These are phyloP conservation scores for Masnerella sp. DNA, from an alignment of 2,888 invertebrate genomes.

Conservation along the genomic window DNA sequence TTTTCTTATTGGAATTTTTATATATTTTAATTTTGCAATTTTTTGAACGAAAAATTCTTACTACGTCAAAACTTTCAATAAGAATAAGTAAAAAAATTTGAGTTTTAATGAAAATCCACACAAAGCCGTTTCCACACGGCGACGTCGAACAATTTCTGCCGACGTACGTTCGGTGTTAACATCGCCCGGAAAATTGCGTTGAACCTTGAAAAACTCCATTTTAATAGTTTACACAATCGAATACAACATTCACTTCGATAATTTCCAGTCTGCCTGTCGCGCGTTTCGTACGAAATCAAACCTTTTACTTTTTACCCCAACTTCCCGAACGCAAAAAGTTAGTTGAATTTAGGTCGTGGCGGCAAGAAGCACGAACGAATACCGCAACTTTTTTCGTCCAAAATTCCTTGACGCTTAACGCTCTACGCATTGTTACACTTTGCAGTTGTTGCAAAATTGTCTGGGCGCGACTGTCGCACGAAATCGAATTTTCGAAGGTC, in stretches of 20 bases:
- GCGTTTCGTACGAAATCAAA: slow-evolving; percentile 31
- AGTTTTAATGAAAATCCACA: not conserved
- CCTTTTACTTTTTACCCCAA: slow-evolving; percentile 39
- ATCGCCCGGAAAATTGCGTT: not conserved
- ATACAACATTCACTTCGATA: slow-evolving; percentile 29
- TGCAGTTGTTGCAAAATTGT: slow-evolving; percentile 51
- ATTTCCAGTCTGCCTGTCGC: slow-evolving; percentile 34
- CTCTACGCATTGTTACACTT: slow-evolving; percentile 44
- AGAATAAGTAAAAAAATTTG: too few species aligned
- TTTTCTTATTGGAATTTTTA: too few species aligned
- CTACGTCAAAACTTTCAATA: too few species aligned
- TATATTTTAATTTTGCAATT: too few species aligned
- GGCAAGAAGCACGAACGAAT: slow-evolving; percentile 37
- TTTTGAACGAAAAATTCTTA: too few species aligned
- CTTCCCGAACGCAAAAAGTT: slow-evolving; percentile 34
- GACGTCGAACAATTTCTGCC: not conserved
- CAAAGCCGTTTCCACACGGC: too few species aligned
- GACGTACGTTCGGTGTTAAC: not conserved
- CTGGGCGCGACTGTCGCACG: slow-evolving; percentile 22
- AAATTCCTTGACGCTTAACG: slow-evolving; percentile 49
- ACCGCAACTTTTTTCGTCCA: slow-evolving; percentile 35
- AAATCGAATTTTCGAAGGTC: slow-evolving; percentile 40
- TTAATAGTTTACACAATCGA: slow-evolving; percentile 41
- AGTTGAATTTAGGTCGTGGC: slow-evolving; percentile 37
- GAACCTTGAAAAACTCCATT: slow-evolving; percentile 18